Evolutionary conservation across 1,140 invertebrate genomes (phyloP).

Genomic region (Sarcophaga peregrina): DNA sequence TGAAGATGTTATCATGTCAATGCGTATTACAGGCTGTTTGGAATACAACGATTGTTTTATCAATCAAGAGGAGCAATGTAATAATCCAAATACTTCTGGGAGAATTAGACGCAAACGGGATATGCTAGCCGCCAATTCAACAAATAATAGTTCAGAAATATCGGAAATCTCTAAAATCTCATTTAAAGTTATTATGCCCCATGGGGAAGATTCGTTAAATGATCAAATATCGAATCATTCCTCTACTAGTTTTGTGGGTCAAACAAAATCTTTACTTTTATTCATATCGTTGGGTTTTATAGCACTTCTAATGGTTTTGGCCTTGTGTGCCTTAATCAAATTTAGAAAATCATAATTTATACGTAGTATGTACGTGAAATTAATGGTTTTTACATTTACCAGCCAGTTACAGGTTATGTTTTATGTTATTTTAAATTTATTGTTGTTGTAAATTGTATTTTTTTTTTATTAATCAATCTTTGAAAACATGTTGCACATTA

Average conservation of each 20-base stretch:
- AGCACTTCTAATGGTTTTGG: conserved; percentile 51
- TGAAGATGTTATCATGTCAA: conserved; percentile 73
- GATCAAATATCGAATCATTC: neutral
- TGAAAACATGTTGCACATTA: conserved; percentile 25
- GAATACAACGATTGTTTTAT: conserved; percentile 71
- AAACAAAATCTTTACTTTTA: conserved; percentile 50
- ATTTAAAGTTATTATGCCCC: conserved; percentile 57
- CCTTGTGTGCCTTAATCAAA: conserved; percentile 52
- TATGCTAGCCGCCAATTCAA: neutral
- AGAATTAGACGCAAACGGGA: conserved; percentile 52
- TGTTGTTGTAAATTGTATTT: neutral
- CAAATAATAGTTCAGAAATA: conserved; percentile 51
- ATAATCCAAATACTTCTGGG: conserved; percentile 28
- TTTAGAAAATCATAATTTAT: conserved; percentile 48
- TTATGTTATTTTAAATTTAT: neutral
- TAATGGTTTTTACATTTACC: conserved; percentile 7
- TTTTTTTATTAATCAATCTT: conserved; percentile 13
- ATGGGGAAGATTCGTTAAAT: neutral
- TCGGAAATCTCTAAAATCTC: conserved; percentile 56
- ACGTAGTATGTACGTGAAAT: neutral
- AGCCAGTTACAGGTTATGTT: neutral
- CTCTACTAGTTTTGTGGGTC: neutral
- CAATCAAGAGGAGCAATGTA: conserved; percentile 51
- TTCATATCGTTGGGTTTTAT: conserved; percentile 56
- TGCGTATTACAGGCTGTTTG: conserved; percentile 73